Conservation (phyloP, 2,113 vertebrate species). For the Aspiorhynchus laticeps region DNA sequence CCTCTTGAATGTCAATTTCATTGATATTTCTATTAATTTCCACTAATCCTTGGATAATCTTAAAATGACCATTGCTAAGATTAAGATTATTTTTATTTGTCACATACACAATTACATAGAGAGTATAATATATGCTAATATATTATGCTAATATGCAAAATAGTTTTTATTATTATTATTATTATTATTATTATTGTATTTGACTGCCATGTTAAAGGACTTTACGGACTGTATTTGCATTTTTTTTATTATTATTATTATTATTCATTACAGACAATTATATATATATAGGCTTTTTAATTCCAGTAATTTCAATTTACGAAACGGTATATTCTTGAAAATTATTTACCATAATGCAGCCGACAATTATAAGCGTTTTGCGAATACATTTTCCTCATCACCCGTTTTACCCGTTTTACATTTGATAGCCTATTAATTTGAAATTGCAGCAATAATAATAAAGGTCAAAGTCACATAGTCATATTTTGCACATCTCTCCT, state of each 20-base stretch:
- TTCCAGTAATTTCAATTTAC: not conserved
- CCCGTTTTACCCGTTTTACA: not conserved
- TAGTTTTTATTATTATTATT: not conserved
- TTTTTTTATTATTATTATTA: too few species aligned
- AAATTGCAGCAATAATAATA: not conserved
- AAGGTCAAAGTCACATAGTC: not conserved
- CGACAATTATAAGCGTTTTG: not conserved
- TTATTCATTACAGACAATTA: not conserved
- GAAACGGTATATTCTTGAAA: not conserved
- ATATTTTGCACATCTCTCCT: not conserved
- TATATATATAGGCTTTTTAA: not conserved
- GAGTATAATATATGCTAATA: too few species aligned
- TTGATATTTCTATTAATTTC: not conserved
- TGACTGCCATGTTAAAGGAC: not conserved
- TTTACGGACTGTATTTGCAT: not conserved
- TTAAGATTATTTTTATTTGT: too few species aligned
- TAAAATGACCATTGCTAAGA: not conserved
- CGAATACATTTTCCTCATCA: not conserved
- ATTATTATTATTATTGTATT: too few species aligned
- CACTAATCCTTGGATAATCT: not conserved
- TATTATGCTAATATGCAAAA: not conserved
- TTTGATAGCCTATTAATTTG: not conserved
- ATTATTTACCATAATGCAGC: not conserved
- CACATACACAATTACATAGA: too few species aligned
- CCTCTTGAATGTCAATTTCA: not conserved